Evolutionary conservation across 2,888 invertebrate species (phyloP), one percentile per base, ranked within the genome.

Genomic region (Andricus curvator): DNA sequence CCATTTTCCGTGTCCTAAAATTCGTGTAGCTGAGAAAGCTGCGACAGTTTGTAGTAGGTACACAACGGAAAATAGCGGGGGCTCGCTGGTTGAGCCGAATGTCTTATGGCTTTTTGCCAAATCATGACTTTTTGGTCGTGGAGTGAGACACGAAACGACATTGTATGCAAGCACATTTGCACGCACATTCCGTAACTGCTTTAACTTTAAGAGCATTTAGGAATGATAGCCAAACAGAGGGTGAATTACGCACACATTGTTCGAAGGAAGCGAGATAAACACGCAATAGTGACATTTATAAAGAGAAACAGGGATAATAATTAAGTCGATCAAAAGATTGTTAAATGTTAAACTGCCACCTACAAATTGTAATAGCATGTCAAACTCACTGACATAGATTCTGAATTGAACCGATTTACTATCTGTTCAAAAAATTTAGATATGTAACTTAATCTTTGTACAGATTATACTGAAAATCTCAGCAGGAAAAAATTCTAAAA

Each of bases 71-170:
- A 70, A 70, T 51, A 70, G 70, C 70, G 48, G 29, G 51, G 51
- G 25, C 70, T 25, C 11, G n/a, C 29, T 29, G 56, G 56, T 74
- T 56, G 20, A 74, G 56, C 33, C 56, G 56, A 74, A 74, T 74
- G 33, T 74, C 74, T 74, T 74, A n/a, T 56, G 74, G 74, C 74
- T 33, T 74, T 74, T 74, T 74, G 74, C 74, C 74, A 74, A 70
- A 56, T 5, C 33, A 44, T 17, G 56, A 29, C 74, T 74, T 74
- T 74, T 74, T 74, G 33, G 37, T 74, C 29, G 51, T 56, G n/a
- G 1, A 74, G 51, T 74, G 33, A n/a, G 33, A 74, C 56, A 37
- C 33, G n/a, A 74, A 56, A 74, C 56, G 56, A 56, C 74, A 74
- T 56, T 74, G 74, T 74, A 74, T 33, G 74, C 37, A 51, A 13